Evolutionary conservation across 2,113 vertebrate genomes (phyloP).

Genomic region (Clupea harengus): DNA sequence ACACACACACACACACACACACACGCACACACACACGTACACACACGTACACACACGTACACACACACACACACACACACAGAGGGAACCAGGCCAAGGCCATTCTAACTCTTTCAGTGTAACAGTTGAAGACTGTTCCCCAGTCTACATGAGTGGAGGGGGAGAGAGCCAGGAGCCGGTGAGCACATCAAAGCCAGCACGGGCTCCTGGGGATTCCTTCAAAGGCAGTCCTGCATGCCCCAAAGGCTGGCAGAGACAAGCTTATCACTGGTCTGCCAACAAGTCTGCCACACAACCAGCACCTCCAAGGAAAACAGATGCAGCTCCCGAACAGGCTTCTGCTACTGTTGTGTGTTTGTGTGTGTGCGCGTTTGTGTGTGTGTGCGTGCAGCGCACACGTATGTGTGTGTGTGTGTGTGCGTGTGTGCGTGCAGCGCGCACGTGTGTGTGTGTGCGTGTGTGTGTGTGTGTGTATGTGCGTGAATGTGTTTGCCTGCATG

Average conservation of each 20-base stretch:
- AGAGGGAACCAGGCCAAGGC: background rate
- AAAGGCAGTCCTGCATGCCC: background rate
- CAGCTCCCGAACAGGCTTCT: background rate
- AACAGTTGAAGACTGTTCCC: background rate
- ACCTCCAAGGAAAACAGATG: background rate
- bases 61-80: background rate
- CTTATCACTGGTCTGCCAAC: background rate
- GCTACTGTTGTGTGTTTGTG: slow-evolving; percentile 17
- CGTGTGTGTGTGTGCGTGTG: background rate
- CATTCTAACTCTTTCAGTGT: background rate
- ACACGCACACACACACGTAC: background rate
- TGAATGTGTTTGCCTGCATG: background rate
- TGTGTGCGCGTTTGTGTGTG: background rate
- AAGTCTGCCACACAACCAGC: background rate
- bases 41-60: background rate
- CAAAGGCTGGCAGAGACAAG: background rate
- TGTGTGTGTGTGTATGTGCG: background rate
- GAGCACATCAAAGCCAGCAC: background rate
- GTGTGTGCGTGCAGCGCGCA: background rate
- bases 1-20: background rate
- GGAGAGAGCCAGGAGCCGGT: background rate
- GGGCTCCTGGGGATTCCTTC: background rate
- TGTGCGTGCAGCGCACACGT: background rate
- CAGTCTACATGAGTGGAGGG: background rate
- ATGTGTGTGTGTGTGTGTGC: background rate